Base-by-base conservation (phyloP, 2,113 vertebrate species). In the Aphyosemion australe region DNA sequence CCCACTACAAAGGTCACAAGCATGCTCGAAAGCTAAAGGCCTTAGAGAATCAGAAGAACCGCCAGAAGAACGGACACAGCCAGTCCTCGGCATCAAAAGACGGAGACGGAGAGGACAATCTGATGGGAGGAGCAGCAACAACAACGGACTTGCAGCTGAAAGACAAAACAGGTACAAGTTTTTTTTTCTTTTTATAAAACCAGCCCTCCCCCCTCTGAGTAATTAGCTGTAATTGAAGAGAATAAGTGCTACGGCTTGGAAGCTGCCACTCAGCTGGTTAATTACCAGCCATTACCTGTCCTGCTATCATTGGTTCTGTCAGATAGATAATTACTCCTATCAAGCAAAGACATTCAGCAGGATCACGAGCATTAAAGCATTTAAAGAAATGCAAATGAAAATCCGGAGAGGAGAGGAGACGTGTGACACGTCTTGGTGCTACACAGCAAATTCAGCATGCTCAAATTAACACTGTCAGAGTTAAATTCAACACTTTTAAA, bases 1-100 rank as follows among this genome's bases (percentile, higher is more conserved):
- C 97, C 0, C 97, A 99, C 92, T 99, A 98, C 85, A 98, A 98
- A 92, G 97, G 97, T 74, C 96, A 98, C 90, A 99, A 96, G 78
- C 97, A 98, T 0, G 93, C 95, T 1, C 92, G 97, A 85, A 95
- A 98, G 87, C 89, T 99, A 78, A 97, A 96, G 74, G 95, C 96
- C 66, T 87, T 98, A 0, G 97, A 98, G 85, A 93, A 89, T 15
- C 93, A 96, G 84, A 95, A 89, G 79, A 87, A 54, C 60, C 76
- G 89, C 26, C 84, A 88, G 74, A 89, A 78, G 66, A 84, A 47
- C 1, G 80, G 76, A 60, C 83, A 61, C 0, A 66, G 68, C 31
- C 73, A 74, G 15, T 39, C 31, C 12, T 34, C 68, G 4, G 56
- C 72, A 5, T 76, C 49, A 10, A 87, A 71, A 76, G 65, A 85